A percentile compares a stretch with the other conserved stretches of the same genome.
These are phyloP conservation scores for Riptortus pedestris DNA, from an alignment of 1,140 invertebrate genomes.

Conservation along the genomic window DNA sequence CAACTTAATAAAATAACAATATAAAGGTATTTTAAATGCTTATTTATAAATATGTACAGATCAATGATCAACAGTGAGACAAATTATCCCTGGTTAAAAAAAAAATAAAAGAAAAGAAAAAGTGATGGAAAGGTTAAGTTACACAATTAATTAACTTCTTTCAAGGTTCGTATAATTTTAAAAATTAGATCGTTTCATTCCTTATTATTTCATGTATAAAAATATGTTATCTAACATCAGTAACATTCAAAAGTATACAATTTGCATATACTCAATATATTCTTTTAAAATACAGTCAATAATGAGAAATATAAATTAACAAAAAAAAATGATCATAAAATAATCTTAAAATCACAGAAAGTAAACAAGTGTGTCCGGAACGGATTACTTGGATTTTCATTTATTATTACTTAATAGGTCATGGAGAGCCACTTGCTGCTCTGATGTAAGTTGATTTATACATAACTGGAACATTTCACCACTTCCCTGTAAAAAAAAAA, in stretches of 20 bases:
- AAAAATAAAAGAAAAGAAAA: too few relatives aligned
- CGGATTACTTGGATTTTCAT: slow-evolving; percentile 1
- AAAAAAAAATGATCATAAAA: slow-evolving; percentile 4
- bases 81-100: too few relatives aligned
- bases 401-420: slow-evolving; percentile 40
- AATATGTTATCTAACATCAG: slow-evolving; percentile 16
- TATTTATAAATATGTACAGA: too few relatives aligned
- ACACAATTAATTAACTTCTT: too few relatives aligned
- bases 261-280: slow-evolving; percentile 13
- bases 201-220: slow-evolving; percentile 14
- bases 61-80: too few relatives aligned
- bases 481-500: slow-evolving; percentile 49
- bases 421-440: slow-evolving; percentile 72
- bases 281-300: background rate
- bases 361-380: slow-evolving; percentile 15
- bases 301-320: background rate
- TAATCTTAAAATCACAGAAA: slow-evolving; percentile 21
- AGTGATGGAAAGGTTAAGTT: too few relatives aligned
- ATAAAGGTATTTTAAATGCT: too few relatives aligned
- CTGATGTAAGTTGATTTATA: slow-evolving; percentile 56
- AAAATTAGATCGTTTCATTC: too few relatives aligned
- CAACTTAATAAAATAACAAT: too few relatives aligned
- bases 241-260: background rate
- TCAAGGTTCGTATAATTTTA: too few relatives aligned
- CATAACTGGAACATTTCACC: slow-evolving; percentile 74